Evolutionary conservation across 2,888 invertebrate genomes (phyloP), one percentile per base, ranked within the genome.

Genomic region (Eupithecia subumbrata): DNA sequence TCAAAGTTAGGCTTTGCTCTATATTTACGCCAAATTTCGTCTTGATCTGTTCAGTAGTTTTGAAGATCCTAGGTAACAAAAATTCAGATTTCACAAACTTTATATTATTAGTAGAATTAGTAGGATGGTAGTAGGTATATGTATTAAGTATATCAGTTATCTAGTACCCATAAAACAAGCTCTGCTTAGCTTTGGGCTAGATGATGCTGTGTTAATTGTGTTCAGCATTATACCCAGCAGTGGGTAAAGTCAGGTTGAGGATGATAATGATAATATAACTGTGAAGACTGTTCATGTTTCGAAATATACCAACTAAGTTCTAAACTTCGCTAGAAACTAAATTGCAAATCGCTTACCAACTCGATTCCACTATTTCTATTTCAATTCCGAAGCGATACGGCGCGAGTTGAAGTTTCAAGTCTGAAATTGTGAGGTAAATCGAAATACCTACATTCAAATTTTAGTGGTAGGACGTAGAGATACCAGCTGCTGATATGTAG

Each of bases 341-440:
- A 64, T 64, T 34, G 34, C 64, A 64, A 64, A 64, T 64, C 64
- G 64, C 64, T 64, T 64, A 64, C 64, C 64, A 64, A 64, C 34
- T 64, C 34, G 64, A 64, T 64, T 64, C 64, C 34, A 30, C 64
- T 18, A 64, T 64, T 64, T 34, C 34, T 34, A 64, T 64, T 64
- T 1, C 64, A 64, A 64, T 64, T 18, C 64, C 60, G 5, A 60
- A 60, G 60, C 60, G 60, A 60, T 60, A 60, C 60, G 25, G 12
- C 25, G 11, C 60, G 12, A 60, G 60, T 60, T 60, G 14, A 60
- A 64, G 64, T 64, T 64, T 34, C 64, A 64, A 18, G 34, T 64
- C 18, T 18, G 22, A 9, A 18, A 34, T 8, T 34, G 64, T 64
- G 34, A 34, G 60, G 60, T 5, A 60, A 56, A 60, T 60, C 25